Evolutionary conservation across 2,797 vertebrate genomes (phyloP).

Genomic region (Labeo calbasu): DNA sequence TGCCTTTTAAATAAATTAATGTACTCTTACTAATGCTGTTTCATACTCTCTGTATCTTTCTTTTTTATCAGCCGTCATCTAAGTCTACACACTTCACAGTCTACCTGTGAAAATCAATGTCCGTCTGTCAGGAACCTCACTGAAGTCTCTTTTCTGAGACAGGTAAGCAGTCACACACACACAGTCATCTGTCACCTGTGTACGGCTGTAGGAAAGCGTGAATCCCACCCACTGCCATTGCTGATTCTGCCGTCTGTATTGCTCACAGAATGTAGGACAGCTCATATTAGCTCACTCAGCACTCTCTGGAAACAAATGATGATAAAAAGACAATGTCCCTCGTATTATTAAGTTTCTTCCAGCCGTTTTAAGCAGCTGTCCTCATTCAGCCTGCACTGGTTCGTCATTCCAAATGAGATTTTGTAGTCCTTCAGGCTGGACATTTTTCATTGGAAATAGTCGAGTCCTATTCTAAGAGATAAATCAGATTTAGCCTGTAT

Average conservation of each 20-base stretch:
- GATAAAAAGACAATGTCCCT: conserved; percentile 5
- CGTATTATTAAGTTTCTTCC: not conserved
- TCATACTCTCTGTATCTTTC: not conserved
- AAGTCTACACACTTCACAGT: not conserved
- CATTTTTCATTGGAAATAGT: conserved; percentile 12
- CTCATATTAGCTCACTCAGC: conserved; percentile 4
- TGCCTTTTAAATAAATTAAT: not conserved
- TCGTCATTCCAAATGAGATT: not conserved
- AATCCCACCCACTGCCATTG: not conserved
- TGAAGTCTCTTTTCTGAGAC: conserved; percentile 14
- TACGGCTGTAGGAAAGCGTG: not conserved
- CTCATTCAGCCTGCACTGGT: conserved; percentile 1
- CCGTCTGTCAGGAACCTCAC: not conserved
- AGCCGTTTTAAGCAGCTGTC: not conserved
- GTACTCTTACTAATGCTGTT: not conserved
- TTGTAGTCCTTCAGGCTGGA: not conserved
- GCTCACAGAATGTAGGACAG: conserved; percentile 5
- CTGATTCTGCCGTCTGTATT: not conserved
- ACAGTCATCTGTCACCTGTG: conserved; percentile 14
- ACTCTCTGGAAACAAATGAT: not conserved
- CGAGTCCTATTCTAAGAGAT: not conserved
- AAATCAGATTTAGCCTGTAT: not conserved
- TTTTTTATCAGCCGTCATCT: not conserved
- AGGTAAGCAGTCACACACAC: conserved; percentile 8
- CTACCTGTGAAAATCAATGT: not conserved